phyloP scores from a whole-genome alignment of 2,888 invertebrate species.

The Hermaeophaga mercurialis region DNA sequence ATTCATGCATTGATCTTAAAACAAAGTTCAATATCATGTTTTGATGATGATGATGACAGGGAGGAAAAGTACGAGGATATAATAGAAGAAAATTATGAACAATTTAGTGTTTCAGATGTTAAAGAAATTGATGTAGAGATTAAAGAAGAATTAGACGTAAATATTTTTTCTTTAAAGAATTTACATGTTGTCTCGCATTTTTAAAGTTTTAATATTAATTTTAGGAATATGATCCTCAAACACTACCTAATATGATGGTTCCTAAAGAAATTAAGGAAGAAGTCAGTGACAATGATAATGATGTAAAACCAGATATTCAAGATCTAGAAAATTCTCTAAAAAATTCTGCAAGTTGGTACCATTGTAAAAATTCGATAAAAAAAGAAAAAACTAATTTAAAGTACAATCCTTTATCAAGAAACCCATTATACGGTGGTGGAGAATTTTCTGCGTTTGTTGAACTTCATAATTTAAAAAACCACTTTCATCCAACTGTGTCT shows the following conservation, averaged over 20 bases:
- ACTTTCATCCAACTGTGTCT: constrained; percentile 92
- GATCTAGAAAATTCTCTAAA: constrained; percentile 37
- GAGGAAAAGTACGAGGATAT: constrained; percentile 49
- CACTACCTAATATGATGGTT: not conserved
- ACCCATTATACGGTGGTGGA: constrained; percentile 85
- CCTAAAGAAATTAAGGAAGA: constrained; percentile 45
- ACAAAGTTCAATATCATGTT: constrained; percentile 23
- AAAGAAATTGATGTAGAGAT: constrained; percentile 42
- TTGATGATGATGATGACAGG: constrained; percentile 42
- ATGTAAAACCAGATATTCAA: constrained; percentile 46
- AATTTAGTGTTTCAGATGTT: no score
- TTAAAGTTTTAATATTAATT: no score
- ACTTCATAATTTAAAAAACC: constrained; percentile 69
- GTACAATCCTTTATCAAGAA: constrained; percentile 76
- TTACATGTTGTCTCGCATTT: no score
- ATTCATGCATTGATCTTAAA: constrained; percentile 46
- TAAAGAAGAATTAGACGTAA: constrained; percentile 38
- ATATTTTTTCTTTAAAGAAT: no score
- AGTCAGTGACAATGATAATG: constrained; percentile 39
- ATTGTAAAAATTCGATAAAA: constrained; percentile 43
- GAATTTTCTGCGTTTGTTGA: constrained; percentile 75
- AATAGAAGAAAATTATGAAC: constrained; percentile 43
- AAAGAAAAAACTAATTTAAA: constrained; percentile 49
- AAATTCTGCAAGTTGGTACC: constrained; percentile 47
- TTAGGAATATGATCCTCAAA: no score